Percentiles rank a stretch among this genome's conserved stretches.
Conservation (phyloP, 2,113 vertebrate genomes). For the Piprites chloris region DNA sequence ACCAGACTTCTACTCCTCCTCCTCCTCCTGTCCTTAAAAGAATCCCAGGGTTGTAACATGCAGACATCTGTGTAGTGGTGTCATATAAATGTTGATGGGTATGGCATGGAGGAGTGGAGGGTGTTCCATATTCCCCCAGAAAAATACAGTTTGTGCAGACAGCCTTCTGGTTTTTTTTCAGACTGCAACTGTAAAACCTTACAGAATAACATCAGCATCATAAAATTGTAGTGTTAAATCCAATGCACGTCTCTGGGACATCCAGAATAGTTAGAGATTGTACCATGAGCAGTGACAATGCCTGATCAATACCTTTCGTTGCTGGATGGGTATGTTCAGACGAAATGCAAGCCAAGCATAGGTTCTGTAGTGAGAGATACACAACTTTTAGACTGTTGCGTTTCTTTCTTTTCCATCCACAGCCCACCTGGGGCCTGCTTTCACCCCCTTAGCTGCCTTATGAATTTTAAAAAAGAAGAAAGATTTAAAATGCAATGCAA, state of each 20-base stretch:
- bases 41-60: background rate
- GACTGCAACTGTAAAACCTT: too few species aligned
- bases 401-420: background rate
- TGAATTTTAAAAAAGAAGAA: background rate
- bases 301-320: background rate
- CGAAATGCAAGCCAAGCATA: background rate
- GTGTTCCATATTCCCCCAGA: background rate
- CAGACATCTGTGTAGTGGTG: background rate
- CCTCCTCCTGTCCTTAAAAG: background rate
- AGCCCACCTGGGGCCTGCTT: background rate
- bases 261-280: background rate
- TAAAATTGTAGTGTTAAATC: background rate
- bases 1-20: background rate
- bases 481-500: background rate
- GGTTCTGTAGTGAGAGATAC: background rate
- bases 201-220: background rate
- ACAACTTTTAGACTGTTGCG: background rate
- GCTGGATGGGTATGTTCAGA: background rate
- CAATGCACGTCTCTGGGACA: background rate
- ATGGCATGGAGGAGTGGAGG: fast-evolving
- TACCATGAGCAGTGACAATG: background rate
- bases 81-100: background rate
- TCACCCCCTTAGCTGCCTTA: background rate
- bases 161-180: background rate
- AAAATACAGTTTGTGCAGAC: background rate